Evolutionary conservation across 2,113 vertebrate genomes (phyloP).

Genomic region (Hylia prasina): DNA sequence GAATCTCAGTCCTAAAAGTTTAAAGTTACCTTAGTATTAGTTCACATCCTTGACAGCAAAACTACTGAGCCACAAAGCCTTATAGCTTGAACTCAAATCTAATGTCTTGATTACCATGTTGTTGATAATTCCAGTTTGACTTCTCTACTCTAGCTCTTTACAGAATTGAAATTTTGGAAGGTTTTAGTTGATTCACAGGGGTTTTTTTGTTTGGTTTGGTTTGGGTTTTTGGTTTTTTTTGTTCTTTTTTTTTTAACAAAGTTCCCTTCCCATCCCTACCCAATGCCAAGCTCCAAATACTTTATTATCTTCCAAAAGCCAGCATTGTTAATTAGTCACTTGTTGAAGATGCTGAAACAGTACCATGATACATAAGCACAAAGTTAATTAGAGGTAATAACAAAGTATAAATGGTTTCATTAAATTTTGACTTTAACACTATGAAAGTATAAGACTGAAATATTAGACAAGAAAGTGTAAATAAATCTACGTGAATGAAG

Average conservation of each 20-base stretch:
- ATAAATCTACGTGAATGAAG: background rate
- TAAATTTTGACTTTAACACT: background rate
- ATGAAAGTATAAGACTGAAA: background rate
- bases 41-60: background rate
- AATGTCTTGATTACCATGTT: background rate
- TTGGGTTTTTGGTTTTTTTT: background rate
- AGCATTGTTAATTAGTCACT: background rate
- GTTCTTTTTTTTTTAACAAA: background rate
- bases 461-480: background rate
- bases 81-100: background rate
- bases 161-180: background rate
- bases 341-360: background rate
- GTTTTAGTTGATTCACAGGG: background rate
- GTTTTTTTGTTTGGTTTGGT: too few relatives aligned
- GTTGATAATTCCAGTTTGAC: background rate
- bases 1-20: background rate
- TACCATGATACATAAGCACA: background rate
- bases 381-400: background rate
- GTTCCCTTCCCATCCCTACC: fast-evolving
- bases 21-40: background rate
- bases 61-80: background rate
- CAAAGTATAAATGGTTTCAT: background rate
- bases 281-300: background rate
- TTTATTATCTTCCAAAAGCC: background rate
- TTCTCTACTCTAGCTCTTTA: background rate